Evolutionary conservation across 1,140 invertebrate species (phyloP).

Genomic region (Brachystomella parvula): DNA sequence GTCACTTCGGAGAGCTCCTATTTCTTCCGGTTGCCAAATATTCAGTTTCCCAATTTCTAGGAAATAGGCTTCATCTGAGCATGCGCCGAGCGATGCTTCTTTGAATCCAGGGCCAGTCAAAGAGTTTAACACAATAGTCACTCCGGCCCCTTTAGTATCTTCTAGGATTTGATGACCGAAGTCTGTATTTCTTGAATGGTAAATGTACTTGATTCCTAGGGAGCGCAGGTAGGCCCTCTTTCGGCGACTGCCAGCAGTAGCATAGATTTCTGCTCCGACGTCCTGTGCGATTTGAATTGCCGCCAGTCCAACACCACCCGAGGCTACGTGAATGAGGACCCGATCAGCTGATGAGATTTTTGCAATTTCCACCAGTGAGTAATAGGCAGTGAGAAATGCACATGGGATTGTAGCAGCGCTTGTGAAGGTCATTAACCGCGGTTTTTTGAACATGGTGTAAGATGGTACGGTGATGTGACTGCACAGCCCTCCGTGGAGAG

Average conservation of each 20-base stretch:
- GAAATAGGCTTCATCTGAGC: constrained; percentile 36
- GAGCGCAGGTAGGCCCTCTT: constrained; percentile 39
- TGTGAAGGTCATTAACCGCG: constrained; percentile 53
- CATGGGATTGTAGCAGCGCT: constrained; percentile 82
- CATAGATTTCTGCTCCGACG: constrained; percentile 44
- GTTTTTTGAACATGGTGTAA: constrained; percentile 1
- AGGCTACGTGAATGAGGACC: constrained; percentile 67
- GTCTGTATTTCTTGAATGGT: constrained; percentile 50
- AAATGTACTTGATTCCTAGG: constrained; percentile 21
- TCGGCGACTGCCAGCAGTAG: constrained; percentile 45
- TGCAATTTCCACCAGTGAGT: constrained; percentile 53
- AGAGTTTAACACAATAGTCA: constrained; percentile 60
- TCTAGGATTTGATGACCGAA: constrained; percentile 54
- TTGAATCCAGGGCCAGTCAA: constrained; percentile 42
- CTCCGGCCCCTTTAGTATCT: constrained; percentile 54
- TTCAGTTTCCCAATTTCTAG: constrained; percentile 18
- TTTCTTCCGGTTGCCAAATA: constrained; percentile 16
- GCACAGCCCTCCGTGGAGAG: neutral
- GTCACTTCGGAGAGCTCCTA: constrained; percentile 6
- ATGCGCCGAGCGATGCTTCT: constrained; percentile 55
- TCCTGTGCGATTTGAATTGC: constrained; percentile 57
- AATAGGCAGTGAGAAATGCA: constrained; percentile 70
- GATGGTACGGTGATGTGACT: constrained; percentile 5
- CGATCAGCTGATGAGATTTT: constrained; percentile 54
- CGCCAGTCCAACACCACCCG: constrained; percentile 62